Evolutionary conservation across 1,140 invertebrate species (phyloP).

Genomic region (Rhopalosiphum maidis): DNA sequence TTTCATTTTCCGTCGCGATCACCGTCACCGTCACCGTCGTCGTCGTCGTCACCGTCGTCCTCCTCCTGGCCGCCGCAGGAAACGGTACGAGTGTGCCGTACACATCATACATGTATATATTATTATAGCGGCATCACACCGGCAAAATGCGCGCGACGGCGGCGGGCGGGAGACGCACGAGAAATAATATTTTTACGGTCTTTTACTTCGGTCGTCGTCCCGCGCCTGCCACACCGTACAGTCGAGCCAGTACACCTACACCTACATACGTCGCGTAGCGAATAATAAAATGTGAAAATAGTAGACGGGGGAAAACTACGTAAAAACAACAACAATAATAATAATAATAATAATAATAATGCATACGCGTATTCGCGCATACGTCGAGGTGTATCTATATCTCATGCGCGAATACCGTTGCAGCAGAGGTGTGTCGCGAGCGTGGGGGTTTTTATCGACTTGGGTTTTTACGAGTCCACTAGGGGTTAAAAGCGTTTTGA

Average conservation of each 20-base stretch:
- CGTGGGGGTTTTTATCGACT: constrained; percentile 34
- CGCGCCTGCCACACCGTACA: not conserved
- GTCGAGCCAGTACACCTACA: not conserved
- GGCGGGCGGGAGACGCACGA: not conserved
- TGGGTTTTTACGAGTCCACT: constrained; percentile 39
- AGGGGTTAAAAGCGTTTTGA: constrained; percentile 51
- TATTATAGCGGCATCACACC: not conserved
- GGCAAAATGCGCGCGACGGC: too few species aligned
- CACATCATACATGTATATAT: too few species aligned
- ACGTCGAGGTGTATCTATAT: not conserved
- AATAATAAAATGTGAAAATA: constrained; percentile 54
- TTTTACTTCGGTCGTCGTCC: not conserved
- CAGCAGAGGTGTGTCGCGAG: not conserved
- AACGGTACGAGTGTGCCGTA: not conserved
- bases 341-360: constrained; percentile 42
- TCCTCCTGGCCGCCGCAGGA: not conserved
- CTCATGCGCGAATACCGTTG: not conserved
- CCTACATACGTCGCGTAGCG: not conserved
- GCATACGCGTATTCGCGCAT: not conserved
- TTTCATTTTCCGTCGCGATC: not conserved
- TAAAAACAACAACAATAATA: constrained; percentile 42
- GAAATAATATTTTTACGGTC: constrained; percentile 54
- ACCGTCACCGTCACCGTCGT: not conserved
- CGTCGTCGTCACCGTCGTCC: not conserved
- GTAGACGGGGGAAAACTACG: constrained; percentile 30